Evolutionary conservation across 2,797 vertebrate species (phyloP).

Genomic region (Myotis planiceps): DNA sequence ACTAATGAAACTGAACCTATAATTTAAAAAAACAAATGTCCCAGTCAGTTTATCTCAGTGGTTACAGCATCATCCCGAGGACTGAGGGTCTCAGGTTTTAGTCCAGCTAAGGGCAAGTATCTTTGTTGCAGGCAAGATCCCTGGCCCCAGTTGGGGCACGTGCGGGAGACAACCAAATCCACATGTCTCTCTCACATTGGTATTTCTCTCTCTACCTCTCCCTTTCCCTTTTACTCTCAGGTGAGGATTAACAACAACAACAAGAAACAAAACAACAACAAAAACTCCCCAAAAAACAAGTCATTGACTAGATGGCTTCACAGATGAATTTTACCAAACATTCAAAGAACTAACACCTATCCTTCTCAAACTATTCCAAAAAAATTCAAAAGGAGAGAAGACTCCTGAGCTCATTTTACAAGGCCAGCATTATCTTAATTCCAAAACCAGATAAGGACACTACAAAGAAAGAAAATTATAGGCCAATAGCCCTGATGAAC

Average conservation of each 20-base stretch:
- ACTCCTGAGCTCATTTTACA: background rate
- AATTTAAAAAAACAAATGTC: background rate
- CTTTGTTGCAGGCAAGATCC: too few relatives aligned
- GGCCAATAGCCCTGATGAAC: background rate
- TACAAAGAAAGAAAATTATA: background rate
- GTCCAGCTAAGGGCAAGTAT: too few relatives aligned
- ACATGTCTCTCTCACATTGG: too few relatives aligned
- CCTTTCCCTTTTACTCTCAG: too few relatives aligned
- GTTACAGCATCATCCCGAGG: too few relatives aligned
- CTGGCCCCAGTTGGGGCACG: too few relatives aligned
- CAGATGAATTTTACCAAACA: background rate
- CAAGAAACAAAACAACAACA: too few relatives aligned
- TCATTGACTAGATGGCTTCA: background rate
- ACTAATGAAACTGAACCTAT: background rate
- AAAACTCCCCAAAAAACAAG: background rate
- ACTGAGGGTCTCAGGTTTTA: too few relatives aligned
- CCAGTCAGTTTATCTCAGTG: too few relatives aligned
- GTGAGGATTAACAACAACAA: too few relatives aligned
- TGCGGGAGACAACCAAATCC: too few relatives aligned
- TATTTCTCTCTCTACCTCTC: too few relatives aligned
- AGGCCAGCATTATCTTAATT: background rate
- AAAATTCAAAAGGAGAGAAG: background rate
- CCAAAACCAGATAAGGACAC: background rate
- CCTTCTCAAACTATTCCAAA: background rate
- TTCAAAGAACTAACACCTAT: background rate